phyloP scores from a whole-genome alignment of 2,113 vertebrate genomes.

The Lepisosteus oculatus region DNA sequence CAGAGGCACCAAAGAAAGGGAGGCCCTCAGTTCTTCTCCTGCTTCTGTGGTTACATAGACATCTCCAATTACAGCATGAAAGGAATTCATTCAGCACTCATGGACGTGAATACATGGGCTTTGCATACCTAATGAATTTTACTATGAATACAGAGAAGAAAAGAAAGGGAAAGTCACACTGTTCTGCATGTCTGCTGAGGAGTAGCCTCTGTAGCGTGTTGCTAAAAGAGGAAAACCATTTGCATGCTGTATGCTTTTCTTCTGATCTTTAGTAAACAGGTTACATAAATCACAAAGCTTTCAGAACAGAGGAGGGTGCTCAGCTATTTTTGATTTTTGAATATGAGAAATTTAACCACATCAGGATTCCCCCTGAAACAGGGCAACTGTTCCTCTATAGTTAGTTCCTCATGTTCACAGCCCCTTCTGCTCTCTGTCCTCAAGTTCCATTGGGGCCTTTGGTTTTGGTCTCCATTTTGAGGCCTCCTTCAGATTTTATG shows the following conservation, averaged over 20 bases:
- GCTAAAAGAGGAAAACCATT: neutral
- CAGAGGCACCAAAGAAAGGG: conserved; percentile 56
- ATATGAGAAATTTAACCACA: no score
- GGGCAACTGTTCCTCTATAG: no score
- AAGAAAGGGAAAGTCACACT: neutral
- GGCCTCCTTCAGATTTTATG: no score
- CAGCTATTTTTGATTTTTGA: no score
- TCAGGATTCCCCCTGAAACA: no score
- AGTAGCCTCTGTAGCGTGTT: neutral
- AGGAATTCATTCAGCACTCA: conserved; percentile 69
- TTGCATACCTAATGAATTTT: conserved; percentile 52
- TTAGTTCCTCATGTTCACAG: no score
- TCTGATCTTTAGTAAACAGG: no score
- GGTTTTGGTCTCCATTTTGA: no score
- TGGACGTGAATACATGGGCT: conserved; percentile 56
- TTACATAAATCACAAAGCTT: no score
- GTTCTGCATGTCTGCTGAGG: neutral
- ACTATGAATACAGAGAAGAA: conserved; percentile 57
- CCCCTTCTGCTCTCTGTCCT: no score
- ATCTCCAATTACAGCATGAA: conserved; percentile 68
- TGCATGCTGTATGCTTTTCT: neutral
- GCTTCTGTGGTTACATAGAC: conserved; percentile 57
- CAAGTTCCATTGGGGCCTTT: no score
- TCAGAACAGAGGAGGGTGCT: no score
- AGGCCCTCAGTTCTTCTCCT: conserved; percentile 61